Evolutionary conservation across 1,140 invertebrate genomes (phyloP).

Genomic region (Apis laboriosa): DNA sequence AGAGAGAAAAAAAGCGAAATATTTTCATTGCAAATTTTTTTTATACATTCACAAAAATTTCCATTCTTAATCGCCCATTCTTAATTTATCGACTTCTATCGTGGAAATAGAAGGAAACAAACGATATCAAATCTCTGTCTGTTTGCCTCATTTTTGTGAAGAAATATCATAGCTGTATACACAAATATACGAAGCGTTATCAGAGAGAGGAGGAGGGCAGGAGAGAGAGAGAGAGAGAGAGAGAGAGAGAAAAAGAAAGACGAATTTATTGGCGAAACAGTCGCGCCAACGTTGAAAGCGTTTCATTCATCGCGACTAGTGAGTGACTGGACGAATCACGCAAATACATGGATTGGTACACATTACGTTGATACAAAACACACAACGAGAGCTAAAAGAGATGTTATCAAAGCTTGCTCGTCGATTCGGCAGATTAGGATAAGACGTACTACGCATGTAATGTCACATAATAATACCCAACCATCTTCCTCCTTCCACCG

Average conservation of each 20-base stretch:
- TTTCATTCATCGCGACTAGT: constrained; percentile 22
- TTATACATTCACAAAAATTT: no score
- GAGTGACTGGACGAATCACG: neutral
- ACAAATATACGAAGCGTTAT: neutral
- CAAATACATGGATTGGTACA: constrained; percentile 3
- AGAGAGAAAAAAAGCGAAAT: no score
- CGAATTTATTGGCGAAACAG: constrained; percentile 3
- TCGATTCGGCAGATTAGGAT: constrained; percentile 47
- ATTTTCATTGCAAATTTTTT: no score
- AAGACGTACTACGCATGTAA: constrained; percentile 51
- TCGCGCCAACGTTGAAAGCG: neutral
- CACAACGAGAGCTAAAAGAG: constrained; percentile 12
- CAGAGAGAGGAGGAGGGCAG: neutral
- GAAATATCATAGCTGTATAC: no score
- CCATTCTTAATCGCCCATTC: no score
- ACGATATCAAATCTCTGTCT: no score
- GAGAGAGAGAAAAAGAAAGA: neutral
- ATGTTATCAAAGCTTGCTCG: constrained; percentile 46
- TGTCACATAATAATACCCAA: constrained; percentile 51
- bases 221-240: neutral
- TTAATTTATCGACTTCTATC: no score
- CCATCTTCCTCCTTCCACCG: constrained; percentile 39
- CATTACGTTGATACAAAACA: neutral
- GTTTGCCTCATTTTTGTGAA: no score
- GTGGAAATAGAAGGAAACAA: no score